Percentiles rank a stretch among this genome's conserved stretches.
These are phyloP conservation scores for Lasioglossum malachurum DNA, from an alignment of 2,888 invertebrate species.

Conservation along the genomic window DNA sequence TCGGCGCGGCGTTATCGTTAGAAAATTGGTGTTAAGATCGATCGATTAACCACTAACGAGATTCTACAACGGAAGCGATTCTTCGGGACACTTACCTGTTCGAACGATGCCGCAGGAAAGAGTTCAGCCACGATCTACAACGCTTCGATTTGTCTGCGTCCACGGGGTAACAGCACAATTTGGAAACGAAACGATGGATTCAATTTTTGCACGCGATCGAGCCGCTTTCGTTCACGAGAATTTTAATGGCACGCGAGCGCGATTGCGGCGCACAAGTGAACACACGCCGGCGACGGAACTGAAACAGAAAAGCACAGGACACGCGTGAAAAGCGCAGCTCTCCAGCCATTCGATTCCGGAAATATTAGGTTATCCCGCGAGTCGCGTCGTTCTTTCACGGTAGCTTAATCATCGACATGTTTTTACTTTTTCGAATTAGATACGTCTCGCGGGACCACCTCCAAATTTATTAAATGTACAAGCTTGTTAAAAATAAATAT, in stretches of 20 bases:
- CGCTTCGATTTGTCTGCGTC: background rate
- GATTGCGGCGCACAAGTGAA: conserved; percentile 10
- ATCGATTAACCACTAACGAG: background rate
- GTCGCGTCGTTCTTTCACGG: background rate
- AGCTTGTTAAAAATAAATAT: too few relatives aligned
- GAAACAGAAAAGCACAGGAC: conserved; percentile 27
- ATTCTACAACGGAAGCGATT: background rate
- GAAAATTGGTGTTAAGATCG: background rate
- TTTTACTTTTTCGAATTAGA: too few relatives aligned
- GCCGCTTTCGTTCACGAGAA: conserved; percentile 11
- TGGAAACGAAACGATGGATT: background rate
- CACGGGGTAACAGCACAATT: conserved; percentile 1
- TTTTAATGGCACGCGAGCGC: conserved; percentile 24
- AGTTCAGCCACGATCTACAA: background rate
- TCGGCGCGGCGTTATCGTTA: background rate
- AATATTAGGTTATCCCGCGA: background rate
- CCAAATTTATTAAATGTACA: background rate
- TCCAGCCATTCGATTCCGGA: background rate
- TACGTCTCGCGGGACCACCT: background rate
- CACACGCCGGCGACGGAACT: conserved; percentile 28
- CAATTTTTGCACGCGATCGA: background rate
- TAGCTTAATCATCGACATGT: too few relatives aligned
- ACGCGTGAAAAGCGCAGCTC: background rate
- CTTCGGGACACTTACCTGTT: conserved; percentile 20
- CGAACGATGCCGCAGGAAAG: background rate